These are phyloP conservation scores for Acipenser transmontanus DNA, from an alignment of 2,797 vertebrate species.

Conservation along the genomic window DNA sequence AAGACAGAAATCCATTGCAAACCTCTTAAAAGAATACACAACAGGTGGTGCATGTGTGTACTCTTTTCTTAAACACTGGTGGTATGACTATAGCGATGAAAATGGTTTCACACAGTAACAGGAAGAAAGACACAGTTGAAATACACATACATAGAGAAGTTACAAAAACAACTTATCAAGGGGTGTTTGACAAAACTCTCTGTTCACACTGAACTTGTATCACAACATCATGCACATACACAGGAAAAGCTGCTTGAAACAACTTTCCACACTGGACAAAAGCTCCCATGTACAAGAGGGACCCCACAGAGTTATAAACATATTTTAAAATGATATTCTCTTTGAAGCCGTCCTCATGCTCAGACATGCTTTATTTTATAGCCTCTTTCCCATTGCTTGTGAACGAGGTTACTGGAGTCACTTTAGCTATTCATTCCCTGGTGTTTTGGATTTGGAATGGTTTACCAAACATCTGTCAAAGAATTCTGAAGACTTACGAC, in stretches of 20 bases:
- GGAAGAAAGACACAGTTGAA: slow-evolving; percentile 27
- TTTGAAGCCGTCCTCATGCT: slow-evolving; percentile 44
- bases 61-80: slow-evolving; percentile 42
- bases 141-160: slow-evolving; percentile 28
- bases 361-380: slow-evolving; percentile 46
- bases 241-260: slow-evolving; percentile 83
- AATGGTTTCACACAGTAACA: slow-evolving; percentile 32
- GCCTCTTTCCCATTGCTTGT: background rate
- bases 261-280: slow-evolving; percentile 75
- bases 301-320: slow-evolving; percentile 79
- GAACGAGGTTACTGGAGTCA: background rate
- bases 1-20: slow-evolving; percentile 63
- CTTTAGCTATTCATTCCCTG: background rate
- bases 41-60: slow-evolving; percentile 61
- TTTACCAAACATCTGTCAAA: too few species aligned
- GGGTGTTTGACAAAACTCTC: slow-evolving; percentile 24
- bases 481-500: too few species aligned
- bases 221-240: slow-evolving; percentile 81
- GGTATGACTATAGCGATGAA: slow-evolving; percentile 30
- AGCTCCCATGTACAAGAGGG: slow-evolving; percentile 87
- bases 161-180: slow-evolving; percentile 17
- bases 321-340: slow-evolving; percentile 97
- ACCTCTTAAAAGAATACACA: slow-evolving; percentile 60
- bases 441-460: background rate
- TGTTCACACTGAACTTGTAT: slow-evolving; percentile 44